Evolutionary conservation across 35 echinoderm and acorn worm species (phyloP), one percentile per base, ranked within the genome.

Genomic region (Apostichopus japonicus): DNA sequence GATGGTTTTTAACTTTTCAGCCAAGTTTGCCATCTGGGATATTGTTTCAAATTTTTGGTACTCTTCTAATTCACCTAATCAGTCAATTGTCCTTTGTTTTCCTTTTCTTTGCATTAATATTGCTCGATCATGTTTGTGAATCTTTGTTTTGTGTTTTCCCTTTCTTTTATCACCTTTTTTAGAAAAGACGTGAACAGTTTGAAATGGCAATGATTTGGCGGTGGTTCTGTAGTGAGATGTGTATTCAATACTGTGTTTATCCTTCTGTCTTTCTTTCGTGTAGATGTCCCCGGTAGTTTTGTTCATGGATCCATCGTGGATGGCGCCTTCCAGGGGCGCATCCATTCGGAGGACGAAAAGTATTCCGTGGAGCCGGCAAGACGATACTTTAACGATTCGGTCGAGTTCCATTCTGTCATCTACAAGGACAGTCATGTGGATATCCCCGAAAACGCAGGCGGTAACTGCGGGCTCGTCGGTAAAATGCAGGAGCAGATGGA

Each of bases 321-420:
- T 24, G 97, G 97, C 9, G 51, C 58, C 44, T 95, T 99, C 78
- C 87, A 94, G 77, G 97, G 97, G 0, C 90, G 89, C 15, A 95
- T 99, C 52, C 61, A 79, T 10, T 24, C 55, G 4, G 71, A 24
- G 54, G 91, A 92, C 24, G 83, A 93, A 33, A 17, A 54, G 14
- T 99, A 79, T 56, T 95, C 92, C 11, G 80, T 96, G 22, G 95
- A 99, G 54, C 93, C 93, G 9, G 87, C 95, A 16, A 25, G 72
- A 1, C 78, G 73, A 8, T 96, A 99, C 75, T 58, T 99, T 54
- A 72, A 93, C 14, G 65, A 93, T 61, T 25, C 91, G 0, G 51
- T 63, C 5, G 87, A 98, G 56, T 95, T 95, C 51, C 97, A 99
- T 84, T 99, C 97, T 8, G 92, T 99, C 61, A 95, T 99, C 55